A percentile compares a stretch with the other conserved stretches of the same genome.
These are phyloP conservation scores for Lycorma delicatula DNA, from an alignment of 1,140 invertebrate species.

Conservation along the genomic window DNA sequence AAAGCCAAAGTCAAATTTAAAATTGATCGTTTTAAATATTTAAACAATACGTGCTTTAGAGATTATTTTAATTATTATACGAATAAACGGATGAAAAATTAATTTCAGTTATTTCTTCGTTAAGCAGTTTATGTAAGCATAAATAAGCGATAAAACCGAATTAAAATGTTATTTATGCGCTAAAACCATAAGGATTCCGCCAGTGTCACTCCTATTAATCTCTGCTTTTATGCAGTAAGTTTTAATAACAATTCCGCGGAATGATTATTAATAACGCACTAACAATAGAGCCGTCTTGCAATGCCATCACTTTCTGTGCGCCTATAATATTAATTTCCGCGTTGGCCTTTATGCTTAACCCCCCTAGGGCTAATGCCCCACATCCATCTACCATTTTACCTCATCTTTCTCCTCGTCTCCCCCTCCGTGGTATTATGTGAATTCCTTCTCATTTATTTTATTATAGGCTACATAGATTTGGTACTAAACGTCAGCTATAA, in stretches of 20 bases:
- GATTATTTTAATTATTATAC: no score
- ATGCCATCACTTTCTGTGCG: no score
- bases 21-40: no score
- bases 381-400: neutral
- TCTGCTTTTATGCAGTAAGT: neutral
- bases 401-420: neutral
- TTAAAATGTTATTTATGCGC: no score
- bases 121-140: no score
- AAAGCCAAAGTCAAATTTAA: no score
- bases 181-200: no score
- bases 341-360: neutral
- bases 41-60: no score
- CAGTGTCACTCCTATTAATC: constrained; percentile 5
- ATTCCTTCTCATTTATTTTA: constrained; percentile 10
- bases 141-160: no score
- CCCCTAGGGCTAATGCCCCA: neutral
- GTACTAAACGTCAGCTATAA: constrained; percentile 6
- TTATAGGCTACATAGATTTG: constrained; percentile 3
- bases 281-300: neutral
- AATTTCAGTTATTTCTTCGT: no score
- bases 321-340: constrained; percentile 1
- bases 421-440: neutral
- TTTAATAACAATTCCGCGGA: constrained; percentile 4
- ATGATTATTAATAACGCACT: constrained; percentile 1
- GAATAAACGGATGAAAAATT: no score